phyloP scores from a whole-genome alignment of 2,888 invertebrate genomes.

The Philereme transversata region DNA sequence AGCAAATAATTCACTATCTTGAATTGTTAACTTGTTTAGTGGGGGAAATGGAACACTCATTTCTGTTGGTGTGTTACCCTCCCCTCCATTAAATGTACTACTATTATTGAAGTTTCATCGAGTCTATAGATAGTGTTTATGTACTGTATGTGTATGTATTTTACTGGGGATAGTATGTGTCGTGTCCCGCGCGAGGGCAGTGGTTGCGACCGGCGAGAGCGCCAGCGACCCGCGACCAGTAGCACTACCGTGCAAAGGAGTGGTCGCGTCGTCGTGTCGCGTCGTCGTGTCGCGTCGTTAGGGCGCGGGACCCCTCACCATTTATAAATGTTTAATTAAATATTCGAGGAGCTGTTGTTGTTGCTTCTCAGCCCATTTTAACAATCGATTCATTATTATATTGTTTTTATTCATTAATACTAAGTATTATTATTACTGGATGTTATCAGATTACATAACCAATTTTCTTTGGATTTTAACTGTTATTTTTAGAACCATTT shows the following conservation, averaged over 20 bases:
- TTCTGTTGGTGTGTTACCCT: slow-evolving; percentile 55
- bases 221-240: not conserved
- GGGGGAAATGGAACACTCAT: slow-evolving; percentile 54
- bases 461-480: slow-evolving; percentile 63
- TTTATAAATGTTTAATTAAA: slow-evolving; percentile 41
- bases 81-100: slow-evolving; percentile 39
- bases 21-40: slow-evolving; percentile 60
- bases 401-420: slow-evolving; percentile 54
- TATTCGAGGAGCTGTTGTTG: slow-evolving; percentile 64
- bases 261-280: not conserved
- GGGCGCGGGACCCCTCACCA: slow-evolving; percentile 37
- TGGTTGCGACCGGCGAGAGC: not conserved
- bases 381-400: slow-evolving; percentile 61
- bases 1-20: slow-evolving; percentile 52
- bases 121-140: slow-evolving; percentile 62
- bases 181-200: slow-evolving; percentile 27
- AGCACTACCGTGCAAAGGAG: not conserved
- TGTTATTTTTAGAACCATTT: slow-evolving; percentile 79
- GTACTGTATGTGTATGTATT: slow-evolving; percentile 58
- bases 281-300: not conserved
- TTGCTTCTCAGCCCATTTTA: slow-evolving; percentile 63
- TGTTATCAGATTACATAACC: slow-evolving; percentile 48
- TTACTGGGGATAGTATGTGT: slow-evolving; percentile 42
- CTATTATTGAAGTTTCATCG: slow-evolving; percentile 60
- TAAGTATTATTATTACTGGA: slow-evolving; percentile 52